Conservation (phyloP, 2,797 vertebrate species). For the Gobio occitaniae region DNA sequence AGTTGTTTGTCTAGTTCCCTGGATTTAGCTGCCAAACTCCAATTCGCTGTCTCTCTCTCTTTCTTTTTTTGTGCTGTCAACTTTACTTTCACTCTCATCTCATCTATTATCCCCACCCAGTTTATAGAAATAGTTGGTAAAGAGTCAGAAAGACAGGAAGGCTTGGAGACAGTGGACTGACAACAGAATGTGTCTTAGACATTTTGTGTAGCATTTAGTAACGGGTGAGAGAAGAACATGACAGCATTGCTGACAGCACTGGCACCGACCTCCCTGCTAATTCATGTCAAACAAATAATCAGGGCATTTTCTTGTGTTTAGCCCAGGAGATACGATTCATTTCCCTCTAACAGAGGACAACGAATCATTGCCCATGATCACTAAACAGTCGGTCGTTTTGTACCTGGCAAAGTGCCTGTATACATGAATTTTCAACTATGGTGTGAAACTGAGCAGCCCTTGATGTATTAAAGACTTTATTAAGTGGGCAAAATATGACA, state of each 20-base stretch:
- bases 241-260: conserved; percentile 23
- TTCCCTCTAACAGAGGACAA: conserved; percentile 36
- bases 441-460: conserved; percentile 56
- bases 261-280: conserved; percentile 25
- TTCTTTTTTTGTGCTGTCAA: neutral
- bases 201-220: conserved; percentile 32
- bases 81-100: conserved; percentile 21
- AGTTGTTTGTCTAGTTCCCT: conserved; percentile 82
- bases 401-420: conserved; percentile 16
- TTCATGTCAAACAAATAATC: conserved; percentile 48
- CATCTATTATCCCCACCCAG: conserved; percentile 58
- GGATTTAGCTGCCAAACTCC: conserved; percentile 76
- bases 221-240: neutral
- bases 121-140: conserved; percentile 75
- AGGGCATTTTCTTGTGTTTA: conserved; percentile 31
- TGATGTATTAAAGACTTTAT: conserved; percentile 65
- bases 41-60: neutral
- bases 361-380: conserved; percentile 22
- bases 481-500: conserved; percentile 71
- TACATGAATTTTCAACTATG: conserved; percentile 36
- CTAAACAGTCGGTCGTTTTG: conserved; percentile 5
- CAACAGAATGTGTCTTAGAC: conserved; percentile 63
- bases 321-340: conserved; percentile 2
- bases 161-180: conserved; percentile 47
- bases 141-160: conserved; percentile 44